phyloP scores from a whole-genome alignment of 2,797 vertebrate genomes.

The Liasis olivaceus region DNA sequence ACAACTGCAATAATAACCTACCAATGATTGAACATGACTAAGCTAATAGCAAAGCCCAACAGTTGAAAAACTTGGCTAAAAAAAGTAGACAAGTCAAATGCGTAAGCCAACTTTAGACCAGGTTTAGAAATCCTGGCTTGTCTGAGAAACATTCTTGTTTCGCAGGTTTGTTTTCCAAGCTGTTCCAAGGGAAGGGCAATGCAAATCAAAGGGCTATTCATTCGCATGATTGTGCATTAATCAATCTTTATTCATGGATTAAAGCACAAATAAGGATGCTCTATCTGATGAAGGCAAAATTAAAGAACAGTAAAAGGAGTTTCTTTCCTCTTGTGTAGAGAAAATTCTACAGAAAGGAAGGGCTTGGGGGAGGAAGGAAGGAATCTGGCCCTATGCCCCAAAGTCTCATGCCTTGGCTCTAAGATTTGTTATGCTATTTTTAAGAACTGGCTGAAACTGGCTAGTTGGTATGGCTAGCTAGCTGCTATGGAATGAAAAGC shows the following conservation, averaged over 20 bases:
- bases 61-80: background rate
- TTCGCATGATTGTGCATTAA: background rate
- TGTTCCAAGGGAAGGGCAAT: background rate
- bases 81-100: background rate
- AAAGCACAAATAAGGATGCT: background rate
- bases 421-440: background rate
- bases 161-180: background rate
- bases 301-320: background rate
- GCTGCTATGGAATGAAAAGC: background rate
- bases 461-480: background rate
- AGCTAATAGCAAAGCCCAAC: background rate
- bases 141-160: background rate
- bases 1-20: background rate
- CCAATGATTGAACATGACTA: background rate
- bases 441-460: background rate
- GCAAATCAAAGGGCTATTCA: background rate
- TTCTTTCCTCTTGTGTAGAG: background rate
- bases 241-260: background rate
- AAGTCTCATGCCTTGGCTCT: background rate
- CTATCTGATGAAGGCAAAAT: background rate
- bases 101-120: background rate
- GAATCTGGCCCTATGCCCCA: background rate
- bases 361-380: background rate
- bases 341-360: background rate
- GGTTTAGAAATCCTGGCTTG: background rate